Percentiles rank a stretch among this genome's conserved stretches.
Conservation (phyloP, 2,888 invertebrate species). For the Desoria tigrina region DNA sequence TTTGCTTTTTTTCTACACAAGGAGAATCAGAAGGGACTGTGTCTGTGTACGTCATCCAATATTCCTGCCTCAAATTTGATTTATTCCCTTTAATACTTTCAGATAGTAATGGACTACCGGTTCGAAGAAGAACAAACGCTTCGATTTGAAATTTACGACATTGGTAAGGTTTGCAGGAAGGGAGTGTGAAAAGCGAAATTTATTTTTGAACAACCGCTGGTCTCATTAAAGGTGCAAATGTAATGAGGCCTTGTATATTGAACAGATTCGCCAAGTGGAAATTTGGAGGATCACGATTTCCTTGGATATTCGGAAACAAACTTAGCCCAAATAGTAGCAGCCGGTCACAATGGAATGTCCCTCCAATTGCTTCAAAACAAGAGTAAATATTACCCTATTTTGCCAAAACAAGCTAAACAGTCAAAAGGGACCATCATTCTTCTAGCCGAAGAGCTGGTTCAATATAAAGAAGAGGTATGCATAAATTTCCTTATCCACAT, state of each 20-base stretch:
- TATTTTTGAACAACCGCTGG: too few relatives aligned
- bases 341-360: slow-evolving; percentile 38
- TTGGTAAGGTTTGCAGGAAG: slow-evolving; percentile 55
- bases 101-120: slow-evolving; percentile 61
- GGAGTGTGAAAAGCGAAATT: too few relatives aligned
- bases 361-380: slow-evolving; percentile 45
- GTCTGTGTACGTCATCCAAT: too few relatives aligned
- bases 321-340: slow-evolving; percentile 57
- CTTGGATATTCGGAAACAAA: slow-evolving; percentile 62
- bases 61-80: too few relatives aligned
- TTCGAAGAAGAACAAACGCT: slow-evolving; percentile 64
- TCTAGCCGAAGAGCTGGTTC: slow-evolving; percentile 48
- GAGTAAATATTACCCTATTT: slow-evolving; percentile 48
- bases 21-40: too few relatives aligned
- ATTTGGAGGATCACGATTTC: slow-evolving; percentile 58
- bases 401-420: slow-evolving; percentile 43
- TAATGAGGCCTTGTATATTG: too few relatives aligned
- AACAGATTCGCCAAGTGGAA: slow-evolving; percentile 49
- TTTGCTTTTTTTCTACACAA: too few relatives aligned
- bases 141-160: slow-evolving; percentile 59
- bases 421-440: slow-evolving; percentile 49
- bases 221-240: too few relatives aligned
- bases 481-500: background rate
- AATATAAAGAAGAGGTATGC: slow-evolving; percentile 51
- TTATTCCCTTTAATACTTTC: slow-evolving; percentile 1